A percentile compares a stretch with the other conserved stretches of the same genome.
phyloP scores from a whole-genome alignment of 2,797 vertebrate species.

The Epinephelus awoara region DNA sequence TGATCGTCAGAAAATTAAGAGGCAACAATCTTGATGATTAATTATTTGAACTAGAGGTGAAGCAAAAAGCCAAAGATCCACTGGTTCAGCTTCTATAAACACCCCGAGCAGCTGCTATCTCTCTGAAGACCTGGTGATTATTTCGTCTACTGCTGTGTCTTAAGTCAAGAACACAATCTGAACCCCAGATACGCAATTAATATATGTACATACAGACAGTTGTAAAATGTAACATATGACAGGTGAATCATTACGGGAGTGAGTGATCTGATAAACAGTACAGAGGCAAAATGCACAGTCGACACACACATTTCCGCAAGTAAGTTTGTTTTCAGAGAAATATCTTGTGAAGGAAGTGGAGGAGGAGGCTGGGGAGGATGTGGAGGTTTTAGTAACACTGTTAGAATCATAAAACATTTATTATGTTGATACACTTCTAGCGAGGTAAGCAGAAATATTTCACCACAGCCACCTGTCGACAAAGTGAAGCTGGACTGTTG shows the following conservation, averaged over 20 bases:
- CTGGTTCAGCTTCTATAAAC: background rate
- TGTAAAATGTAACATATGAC: no score
- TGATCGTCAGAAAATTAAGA: background rate
- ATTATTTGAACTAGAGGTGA: background rate
- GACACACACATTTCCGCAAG: background rate
- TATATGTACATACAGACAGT: background rate
- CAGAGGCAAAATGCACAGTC: background rate
- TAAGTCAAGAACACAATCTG: background rate
- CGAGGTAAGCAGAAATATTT: background rate
- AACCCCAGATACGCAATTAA: background rate
- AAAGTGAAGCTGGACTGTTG: background rate
- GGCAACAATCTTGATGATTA: no score
- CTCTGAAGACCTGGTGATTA: background rate
- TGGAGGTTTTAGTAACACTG: background rate
- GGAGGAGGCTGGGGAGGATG: background rate
- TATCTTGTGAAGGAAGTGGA: background rate
- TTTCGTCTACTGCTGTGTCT: background rate
- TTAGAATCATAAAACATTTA: slow-evolving; percentile 6
- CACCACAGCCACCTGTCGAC: background rate
- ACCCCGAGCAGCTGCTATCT: background rate
- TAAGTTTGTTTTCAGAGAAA: background rate
- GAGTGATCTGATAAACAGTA: no score
- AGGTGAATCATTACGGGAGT: no score
- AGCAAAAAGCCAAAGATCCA: background rate
- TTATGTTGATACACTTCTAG: background rate